Base-by-base conservation (phyloP, 2,888 invertebrate genomes). In the Busseola fusca region DNA sequence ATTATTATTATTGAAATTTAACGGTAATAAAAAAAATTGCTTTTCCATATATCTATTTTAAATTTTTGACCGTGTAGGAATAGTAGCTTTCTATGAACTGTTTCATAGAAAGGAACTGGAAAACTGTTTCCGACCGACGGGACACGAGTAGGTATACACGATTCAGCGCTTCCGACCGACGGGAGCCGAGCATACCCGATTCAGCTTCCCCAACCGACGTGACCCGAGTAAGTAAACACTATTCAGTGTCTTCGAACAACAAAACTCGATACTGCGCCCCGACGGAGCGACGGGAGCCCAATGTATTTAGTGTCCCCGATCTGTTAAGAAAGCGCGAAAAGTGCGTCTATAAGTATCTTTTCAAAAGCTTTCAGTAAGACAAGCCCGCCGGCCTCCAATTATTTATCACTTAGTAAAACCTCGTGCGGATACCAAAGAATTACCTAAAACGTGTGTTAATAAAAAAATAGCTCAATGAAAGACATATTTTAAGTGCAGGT, bases 401-500 rank as follows among this genome's bases (percentile, higher is more conserved):
- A n/a, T n/a, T 30, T 16, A 54, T 30, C n/a, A 48, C 30, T 14
- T 16, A 5, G 16, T 5, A 42, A 42, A 34, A 25, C 37, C 4
- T 73, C 18, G n/a, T 52, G 52, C 64, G 9, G 0, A 18, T n/a
- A 66, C 25, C 25, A 27, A 21, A 75, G 3, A 75, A 34, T 56
- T 25, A 25, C 27, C 2, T 18, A 56, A 63, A 78, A 64, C 3
- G 9, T 14, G 42, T 76, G 72, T 67, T 60, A 68, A 71, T 66
- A 62, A 58, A 74, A 68, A 76, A 74, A 66, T 70, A 3, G 59
- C 77, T 74, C 56, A 66, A 25, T 67, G 77, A 65, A 73, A 70
- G 71, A 76, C 83, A 76, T 21, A 72, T 80, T 84, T 83, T 65
- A 71, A 65, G 57, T 76, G 82, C 48, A 50, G 21, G n/a, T 81